These are phyloP conservation scores for Leptinotarsa lineolata DNA, from an alignment of 1,140 invertebrate genomes.

Conservation along the genomic window DNA sequence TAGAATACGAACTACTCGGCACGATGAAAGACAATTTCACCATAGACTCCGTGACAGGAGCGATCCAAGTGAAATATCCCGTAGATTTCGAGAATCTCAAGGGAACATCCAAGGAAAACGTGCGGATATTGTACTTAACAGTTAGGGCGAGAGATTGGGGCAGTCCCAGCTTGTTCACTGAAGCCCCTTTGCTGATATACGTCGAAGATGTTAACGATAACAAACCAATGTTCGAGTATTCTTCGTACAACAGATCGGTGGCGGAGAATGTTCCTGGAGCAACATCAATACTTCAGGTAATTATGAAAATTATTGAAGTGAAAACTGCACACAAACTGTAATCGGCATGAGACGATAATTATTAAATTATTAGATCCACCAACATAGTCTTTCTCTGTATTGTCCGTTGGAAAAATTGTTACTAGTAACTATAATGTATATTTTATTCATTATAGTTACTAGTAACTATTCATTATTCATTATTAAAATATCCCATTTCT, in stretches of 20 bases:
- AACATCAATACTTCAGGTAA: constrained; percentile 76
- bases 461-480: no score
- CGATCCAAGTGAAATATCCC: constrained; percentile 68
- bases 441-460: no score
- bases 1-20: constrained; percentile 76
- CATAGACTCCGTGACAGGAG: constrained; percentile 74
- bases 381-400: no score
- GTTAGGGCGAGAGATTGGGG: constrained; percentile 82
- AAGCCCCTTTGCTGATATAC: constrained; percentile 78
- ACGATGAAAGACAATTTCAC: constrained; percentile 79
- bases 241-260: constrained; percentile 75
- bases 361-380: no score
- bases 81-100: constrained; percentile 81
- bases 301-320: not conserved
- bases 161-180: constrained; percentile 72
- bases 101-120: constrained; percentile 63
- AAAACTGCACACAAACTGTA: no score
- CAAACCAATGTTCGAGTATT: constrained; percentile 76
- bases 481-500: no score
- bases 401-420: no score
- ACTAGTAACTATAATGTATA: no score
- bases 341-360: no score
- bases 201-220: constrained; percentile 89
- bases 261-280: constrained; percentile 81
- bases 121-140: constrained; percentile 74